Conservation (phyloP, 2,888 invertebrate species). For the Ormyrus labotus region DNA sequence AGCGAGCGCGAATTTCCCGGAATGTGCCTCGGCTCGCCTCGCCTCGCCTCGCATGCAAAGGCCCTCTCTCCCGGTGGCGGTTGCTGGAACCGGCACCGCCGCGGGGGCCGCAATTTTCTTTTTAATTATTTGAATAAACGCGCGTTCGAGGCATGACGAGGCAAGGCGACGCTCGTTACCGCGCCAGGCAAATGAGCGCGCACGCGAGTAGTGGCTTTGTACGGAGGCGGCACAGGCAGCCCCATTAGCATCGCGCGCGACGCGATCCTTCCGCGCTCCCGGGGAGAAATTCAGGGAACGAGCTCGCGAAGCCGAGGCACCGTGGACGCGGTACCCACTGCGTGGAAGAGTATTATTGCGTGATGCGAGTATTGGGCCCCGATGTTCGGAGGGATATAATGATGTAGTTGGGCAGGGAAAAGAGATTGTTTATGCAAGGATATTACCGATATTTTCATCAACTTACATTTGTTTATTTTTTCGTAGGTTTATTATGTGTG, state of each 20-base stretch:
- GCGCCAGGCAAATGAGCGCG: slow-evolving; percentile 72
- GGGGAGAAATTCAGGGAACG: no score
- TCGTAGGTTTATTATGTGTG: no score
- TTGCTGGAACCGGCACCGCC: not conserved
- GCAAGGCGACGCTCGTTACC: slow-evolving; percentile 67
- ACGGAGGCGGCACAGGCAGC: slow-evolving; percentile 28
- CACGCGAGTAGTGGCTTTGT: slow-evolving; percentile 57
- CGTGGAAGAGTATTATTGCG: not conserved
- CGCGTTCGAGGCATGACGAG: slow-evolving; percentile 64
- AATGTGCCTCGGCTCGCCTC: slow-evolving; percentile 57
- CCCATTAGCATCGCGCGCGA: slow-evolving; percentile 27
- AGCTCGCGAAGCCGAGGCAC: no score
- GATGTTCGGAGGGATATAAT: not conserved
- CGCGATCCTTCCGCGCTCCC: not conserved
- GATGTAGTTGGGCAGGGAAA: not conserved
- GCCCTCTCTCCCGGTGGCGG: slow-evolving; percentile 32
- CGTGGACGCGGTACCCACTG: not conserved
- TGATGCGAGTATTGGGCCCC: not conserved
- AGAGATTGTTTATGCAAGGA: not conserved
- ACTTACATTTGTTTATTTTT: no score
- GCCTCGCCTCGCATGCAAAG: slow-evolving; percentile 66
- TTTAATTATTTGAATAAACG: slow-evolving; percentile 74
- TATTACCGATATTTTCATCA: no score
- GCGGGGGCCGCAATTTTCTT: not conserved
- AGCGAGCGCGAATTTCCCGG: slow-evolving; percentile 66